These are phyloP conservation scores for pig (Sus scrofa) DNA, from an alignment of 2,113 vertebrate species.

Conservation along the genomic window T2T-Sscrofa CM000814.6:120498001-120498500, in stretches of 20 bases:
- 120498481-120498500: slow-evolving; percentile 68
- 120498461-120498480: slow-evolving; percentile 77
- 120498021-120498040: background rate
- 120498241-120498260: slow-evolving; percentile 70
- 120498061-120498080: background rate
- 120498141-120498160: background rate
- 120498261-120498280: slow-evolving; percentile 48
- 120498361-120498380: slow-evolving; percentile 74
- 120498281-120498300: slow-evolving; percentile 53
- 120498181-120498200: background rate
- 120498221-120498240: slow-evolving; percentile 12
- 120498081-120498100: background rate
- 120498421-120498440: slow-evolving; percentile 80
- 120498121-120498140: background rate
- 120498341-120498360: slow-evolving; percentile 65
- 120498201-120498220: background rate
- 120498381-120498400: slow-evolving; percentile 62
- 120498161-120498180: background rate
- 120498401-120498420: slow-evolving; percentile 74
- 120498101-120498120: background rate
- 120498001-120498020: background rate
- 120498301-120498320: slow-evolving; percentile 72
- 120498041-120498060: background rate
- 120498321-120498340: slow-evolving; percentile 69
- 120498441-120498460: slow-evolving; percentile 73